phyloP scores from a whole-genome alignment of 2,888 invertebrate species.

The Oithona nana region DNA sequence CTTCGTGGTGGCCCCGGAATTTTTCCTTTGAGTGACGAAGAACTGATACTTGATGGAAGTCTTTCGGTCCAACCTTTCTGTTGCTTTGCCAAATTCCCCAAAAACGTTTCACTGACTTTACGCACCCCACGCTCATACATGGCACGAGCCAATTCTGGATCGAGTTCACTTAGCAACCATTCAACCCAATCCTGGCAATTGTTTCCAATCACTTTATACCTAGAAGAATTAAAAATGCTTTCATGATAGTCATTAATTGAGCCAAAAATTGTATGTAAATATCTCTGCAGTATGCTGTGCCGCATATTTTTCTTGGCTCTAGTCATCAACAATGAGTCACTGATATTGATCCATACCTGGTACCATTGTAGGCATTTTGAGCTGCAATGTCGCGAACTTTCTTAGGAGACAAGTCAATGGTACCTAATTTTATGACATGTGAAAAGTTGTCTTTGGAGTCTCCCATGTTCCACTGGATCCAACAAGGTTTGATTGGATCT shows the following conservation, averaged over 20 bases:
- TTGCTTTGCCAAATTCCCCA: background rate
- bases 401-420: background rate
- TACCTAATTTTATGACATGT: background rate
- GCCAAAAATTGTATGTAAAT: no score
- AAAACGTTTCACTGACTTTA: background rate
- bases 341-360: background rate
- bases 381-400: background rate
- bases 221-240: no score
- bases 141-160: background rate
- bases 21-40: no score
- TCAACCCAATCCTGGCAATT: background rate
- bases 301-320: no score
- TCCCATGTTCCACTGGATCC: background rate
- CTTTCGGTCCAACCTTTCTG: background rate
- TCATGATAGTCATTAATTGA: no score
- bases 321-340: no score
- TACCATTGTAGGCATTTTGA: background rate
- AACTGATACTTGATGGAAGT: background rate
- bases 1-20: no score
- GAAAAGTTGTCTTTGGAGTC: background rate
- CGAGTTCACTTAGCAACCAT: background rate
- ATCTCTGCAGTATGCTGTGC: no score
- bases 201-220: background rate
- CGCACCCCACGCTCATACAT: background rate
- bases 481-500: background rate